Evolutionary conservation across 2,797 vertebrate genomes (phyloP).

Genomic region (Apogon talboti): DNA sequence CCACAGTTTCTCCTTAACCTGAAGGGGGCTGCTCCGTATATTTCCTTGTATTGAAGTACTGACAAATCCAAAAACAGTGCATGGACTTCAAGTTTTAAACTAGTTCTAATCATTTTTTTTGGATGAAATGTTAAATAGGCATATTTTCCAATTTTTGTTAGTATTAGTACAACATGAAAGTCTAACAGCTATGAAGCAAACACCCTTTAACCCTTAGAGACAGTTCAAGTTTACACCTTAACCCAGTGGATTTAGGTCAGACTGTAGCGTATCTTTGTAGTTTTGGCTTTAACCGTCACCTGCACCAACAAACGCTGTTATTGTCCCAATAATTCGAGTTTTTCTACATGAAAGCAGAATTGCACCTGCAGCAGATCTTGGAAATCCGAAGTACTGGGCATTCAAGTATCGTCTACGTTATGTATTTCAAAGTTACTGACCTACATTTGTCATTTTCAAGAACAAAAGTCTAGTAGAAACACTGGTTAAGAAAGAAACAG

Average conservation of each 20-base stretch:
- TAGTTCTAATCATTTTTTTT: neutral
- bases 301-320: conserved; percentile 4
- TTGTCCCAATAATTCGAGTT: conserved; percentile 7
- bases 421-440: neutral
- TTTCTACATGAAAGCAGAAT: neutral
- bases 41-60: conserved; percentile 10
- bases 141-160: neutral
- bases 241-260: neutral
- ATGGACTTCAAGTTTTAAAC: conserved; percentile 7
- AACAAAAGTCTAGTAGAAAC: conserved; percentile 15
- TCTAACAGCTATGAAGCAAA: neutral
- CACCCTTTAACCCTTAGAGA: neutral
- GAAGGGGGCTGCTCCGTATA: neutral
- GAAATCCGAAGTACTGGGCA: conserved; percentile 6
- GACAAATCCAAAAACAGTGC: conserved; percentile 4
- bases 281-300: conserved; percentile 31
- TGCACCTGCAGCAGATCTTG: neutral
- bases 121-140: neutral
- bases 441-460: conserved; percentile 1
- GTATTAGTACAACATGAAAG: conserved; percentile 6
- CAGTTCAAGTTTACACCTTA: neutral
- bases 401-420: conserved; percentile 11
- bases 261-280: neutral
- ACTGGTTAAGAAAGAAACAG: conserved; percentile 28
- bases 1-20: conserved; percentile 60